Base-by-base conservation (phyloP, 2,113 vertebrate genomes). In the Chaetura pelagica region DNA sequence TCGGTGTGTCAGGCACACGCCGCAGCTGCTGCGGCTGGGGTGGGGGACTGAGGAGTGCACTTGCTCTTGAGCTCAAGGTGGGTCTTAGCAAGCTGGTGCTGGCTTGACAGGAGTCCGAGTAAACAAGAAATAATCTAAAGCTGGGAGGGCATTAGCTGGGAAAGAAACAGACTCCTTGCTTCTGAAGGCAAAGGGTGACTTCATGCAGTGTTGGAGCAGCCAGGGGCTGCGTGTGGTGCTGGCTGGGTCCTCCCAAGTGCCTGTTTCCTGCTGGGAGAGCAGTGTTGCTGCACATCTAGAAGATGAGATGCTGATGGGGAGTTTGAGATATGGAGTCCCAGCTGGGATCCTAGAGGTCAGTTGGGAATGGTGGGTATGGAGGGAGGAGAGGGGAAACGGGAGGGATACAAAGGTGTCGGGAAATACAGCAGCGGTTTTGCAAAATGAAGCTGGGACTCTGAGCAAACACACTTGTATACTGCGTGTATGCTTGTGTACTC, bases 21-120 rank as follows among this genome's bases (percentile, higher is more conserved):
- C n/a, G 85, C 95, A 87, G 95, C 81, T 84, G 91, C 90, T 95
- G 95, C 91, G 80, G 94, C 64, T 77, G 85, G 59, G 89, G 89
- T 94, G 93, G 94, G 89, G 94, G 93, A 92, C 86, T 21, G 13
- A 21, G 91, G 74, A 91, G 71, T 15, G 71, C 91, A 64, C 93
- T 94, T 89, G 91, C 72, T 84, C 62, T 78, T 81, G 90, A 90
- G 87, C 82, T 91, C 89, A 90, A 76, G 76, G 85, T 93, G 89
- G 81, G 59, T 94, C 81, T 91, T 42, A 44, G 91, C 89, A 35
- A 78, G 87, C 91, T 32, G 66, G 34, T 85, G 91, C 91, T 95
- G 93, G 89, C 93, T 95, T 54, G 34, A 13, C 58, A 51, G 91
- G 87, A 93, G 85, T 66, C 59, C 5, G 49, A 40, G 52, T 69